Evolutionary conservation across 2,797 vertebrate species (phyloP).

Genomic region (Trematomus bernacchii): DNA sequence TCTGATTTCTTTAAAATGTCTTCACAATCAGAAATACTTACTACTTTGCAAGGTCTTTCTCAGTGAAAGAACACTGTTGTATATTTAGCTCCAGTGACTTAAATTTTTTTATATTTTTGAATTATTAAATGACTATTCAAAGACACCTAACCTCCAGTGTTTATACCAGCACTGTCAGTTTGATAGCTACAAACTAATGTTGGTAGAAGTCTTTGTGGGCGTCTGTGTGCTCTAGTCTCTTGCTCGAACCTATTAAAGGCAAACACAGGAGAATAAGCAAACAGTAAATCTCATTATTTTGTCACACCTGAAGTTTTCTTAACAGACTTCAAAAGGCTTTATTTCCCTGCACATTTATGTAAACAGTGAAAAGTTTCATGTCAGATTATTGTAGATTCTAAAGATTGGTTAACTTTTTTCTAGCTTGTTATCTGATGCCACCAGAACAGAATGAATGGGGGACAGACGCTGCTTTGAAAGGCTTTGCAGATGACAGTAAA

Average conservation of each 20-base stretch:
- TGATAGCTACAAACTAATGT: background rate
- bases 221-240: background rate
- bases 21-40: background rate
- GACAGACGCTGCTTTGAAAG: background rate
- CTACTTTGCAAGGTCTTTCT: background rate
- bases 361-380: background rate
- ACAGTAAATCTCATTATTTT: conserved; percentile 14
- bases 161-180: background rate
- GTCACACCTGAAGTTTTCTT: background rate
- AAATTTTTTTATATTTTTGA: too few relatives aligned
- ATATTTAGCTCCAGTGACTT: background rate
- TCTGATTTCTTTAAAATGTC: too few relatives aligned
- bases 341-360: background rate
- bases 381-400: background rate
- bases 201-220: background rate
- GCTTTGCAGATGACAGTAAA: background rate
- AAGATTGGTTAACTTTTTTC: background rate
- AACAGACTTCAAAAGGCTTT: conserved; percentile 17
- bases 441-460: background rate
- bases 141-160: background rate
- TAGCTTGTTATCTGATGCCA: background rate
- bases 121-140: background rate
- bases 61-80: background rate
- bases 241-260: conserved; percentile 9
- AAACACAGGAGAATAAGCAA: background rate